Evolutionary conservation across 2,888 invertebrate species (phyloP).

Genomic region (Pandemis cinnamomeana): DNA sequence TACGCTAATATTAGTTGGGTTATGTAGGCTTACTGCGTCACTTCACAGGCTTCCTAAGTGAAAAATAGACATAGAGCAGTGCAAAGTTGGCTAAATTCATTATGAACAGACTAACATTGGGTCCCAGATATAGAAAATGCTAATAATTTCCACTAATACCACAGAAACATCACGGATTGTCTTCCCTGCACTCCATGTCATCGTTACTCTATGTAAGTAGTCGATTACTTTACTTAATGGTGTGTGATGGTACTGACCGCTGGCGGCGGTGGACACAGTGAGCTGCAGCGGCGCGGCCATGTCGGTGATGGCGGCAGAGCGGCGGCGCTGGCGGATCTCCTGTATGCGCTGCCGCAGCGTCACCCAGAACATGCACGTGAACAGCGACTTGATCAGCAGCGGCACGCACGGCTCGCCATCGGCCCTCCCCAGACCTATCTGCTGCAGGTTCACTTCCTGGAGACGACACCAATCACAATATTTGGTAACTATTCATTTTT

Average conservation of each 20-base stretch:
- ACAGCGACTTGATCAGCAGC: conserved; percentile 92
- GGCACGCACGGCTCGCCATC: conserved; percentile 88
- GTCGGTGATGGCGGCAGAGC: conserved; percentile 88
- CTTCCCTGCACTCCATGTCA: too few species aligned
- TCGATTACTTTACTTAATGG: not conserved
- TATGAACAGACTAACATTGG: too few species aligned
- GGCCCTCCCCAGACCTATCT: conserved; percentile 92
- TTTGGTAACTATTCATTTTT: not conserved
- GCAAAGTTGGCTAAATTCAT: too few species aligned
- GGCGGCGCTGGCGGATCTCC: conserved; percentile 88
- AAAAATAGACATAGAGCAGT: not conserved
- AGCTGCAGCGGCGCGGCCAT: conserved; percentile 92
- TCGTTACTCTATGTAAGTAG: not conserved
- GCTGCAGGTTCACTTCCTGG: conserved; percentile 88
- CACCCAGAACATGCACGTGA: conserved; percentile 97
- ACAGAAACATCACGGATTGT: too few species aligned
- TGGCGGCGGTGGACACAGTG: conserved; percentile 89
- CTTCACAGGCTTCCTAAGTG: not conserved
- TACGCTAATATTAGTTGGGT: not conserved
- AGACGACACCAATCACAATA: conserved; percentile 2
- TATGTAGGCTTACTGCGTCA: not conserved
- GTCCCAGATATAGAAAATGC: not conserved
- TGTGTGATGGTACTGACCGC: conserved; percentile 66
- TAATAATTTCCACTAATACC: too few species aligned
- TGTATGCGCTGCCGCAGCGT: conserved; percentile 95